These are phyloP conservation scores for Microplitis manilae DNA, from an alignment of 2,888 invertebrate species.

Conservation along the genomic window DNA sequence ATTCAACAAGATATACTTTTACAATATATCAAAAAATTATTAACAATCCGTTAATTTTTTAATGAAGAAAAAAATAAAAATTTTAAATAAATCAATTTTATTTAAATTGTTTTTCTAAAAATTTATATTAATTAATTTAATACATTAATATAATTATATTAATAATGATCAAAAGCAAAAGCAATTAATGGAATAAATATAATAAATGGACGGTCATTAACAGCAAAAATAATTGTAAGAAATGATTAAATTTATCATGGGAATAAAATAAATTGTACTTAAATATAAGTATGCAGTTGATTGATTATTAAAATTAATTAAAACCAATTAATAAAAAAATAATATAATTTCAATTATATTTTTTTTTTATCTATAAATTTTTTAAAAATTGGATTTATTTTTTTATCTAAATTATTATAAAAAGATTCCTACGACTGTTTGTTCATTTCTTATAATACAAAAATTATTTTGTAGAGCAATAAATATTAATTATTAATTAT, in stretches of 20 bases:
- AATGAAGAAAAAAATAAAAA: not conserved
- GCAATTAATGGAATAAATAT: not conserved
- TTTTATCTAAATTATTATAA: not conserved
- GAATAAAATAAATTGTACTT: not conserved
- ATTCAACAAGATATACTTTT: constrained; percentile 23
- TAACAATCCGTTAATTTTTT: constrained; percentile 9
- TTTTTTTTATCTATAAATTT: not conserved
- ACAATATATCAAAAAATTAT: constrained; percentile 13
- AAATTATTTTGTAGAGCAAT: not conserved
- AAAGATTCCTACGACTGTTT: not conserved
- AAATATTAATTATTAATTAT: not conserved
- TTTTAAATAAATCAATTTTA: constrained; percentile 11
- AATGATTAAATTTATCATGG: not conserved
- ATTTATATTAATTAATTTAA: not conserved
- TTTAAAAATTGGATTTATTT: not conserved
- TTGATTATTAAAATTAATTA: not conserved
- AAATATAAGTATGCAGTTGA: not conserved
- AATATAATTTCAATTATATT: not conserved
- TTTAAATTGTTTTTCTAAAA: not conserved
- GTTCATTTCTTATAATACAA: not conserved
- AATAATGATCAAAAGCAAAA: constrained; percentile 2
- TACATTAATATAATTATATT: not conserved
- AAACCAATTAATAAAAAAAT: not conserved
- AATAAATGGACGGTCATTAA: constrained; percentile 20
- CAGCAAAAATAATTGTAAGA: constrained; percentile 9